phyloP scores from a whole-genome alignment of 1,140 invertebrate species.

The Drosophila serrata region DNA sequence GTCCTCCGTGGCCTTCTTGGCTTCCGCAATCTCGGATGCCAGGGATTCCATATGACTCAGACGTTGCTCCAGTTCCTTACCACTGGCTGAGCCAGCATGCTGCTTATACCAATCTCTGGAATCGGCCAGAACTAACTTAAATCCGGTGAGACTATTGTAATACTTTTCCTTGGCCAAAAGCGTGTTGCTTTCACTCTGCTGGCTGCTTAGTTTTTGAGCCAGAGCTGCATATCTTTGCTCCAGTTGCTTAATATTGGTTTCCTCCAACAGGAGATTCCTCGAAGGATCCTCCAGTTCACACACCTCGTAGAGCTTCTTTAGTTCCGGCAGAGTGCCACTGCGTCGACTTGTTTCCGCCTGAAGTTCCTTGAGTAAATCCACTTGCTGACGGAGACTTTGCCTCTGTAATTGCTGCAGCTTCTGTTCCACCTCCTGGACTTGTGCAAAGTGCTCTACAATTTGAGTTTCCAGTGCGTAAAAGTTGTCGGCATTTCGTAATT shows the following conservation, averaged over 20 bases:
- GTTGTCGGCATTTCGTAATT: conserved; percentile 74
- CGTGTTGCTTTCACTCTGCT: conserved; percentile 54
- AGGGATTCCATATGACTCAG: conserved; percentile 82
- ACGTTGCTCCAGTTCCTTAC: conserved; percentile 77
- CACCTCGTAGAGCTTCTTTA: conserved; percentile 70
- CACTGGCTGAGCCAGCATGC: conserved; percentile 74
- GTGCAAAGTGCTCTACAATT: conserved; percentile 66
- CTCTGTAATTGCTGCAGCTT: conserved; percentile 69
- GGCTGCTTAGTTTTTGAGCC: conserved; percentile 45
- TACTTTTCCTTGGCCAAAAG: conserved; percentile 78
- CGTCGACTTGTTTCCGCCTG: conserved; percentile 51
- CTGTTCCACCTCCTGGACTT: conserved; percentile 75
- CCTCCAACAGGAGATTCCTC: conserved; percentile 69
- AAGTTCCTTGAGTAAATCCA: conserved; percentile 61
- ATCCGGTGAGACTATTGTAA: conserved; percentile 83
- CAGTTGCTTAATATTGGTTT: conserved; percentile 72
- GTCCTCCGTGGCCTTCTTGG: conserved; percentile 59
- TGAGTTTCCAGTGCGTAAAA: conserved; percentile 64
- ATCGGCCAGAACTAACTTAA: conserved; percentile 81
- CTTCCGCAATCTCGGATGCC: conserved; percentile 70
- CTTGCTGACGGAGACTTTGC: conserved; percentile 74
- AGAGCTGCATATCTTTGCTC: conserved; percentile 67
- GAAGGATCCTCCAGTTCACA: conserved; percentile 71
- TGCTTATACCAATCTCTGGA: conserved; percentile 85
- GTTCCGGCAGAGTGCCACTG: conserved; percentile 37